These are phyloP conservation scores for Brachymystax lenok DNA, from an alignment of 2,797 vertebrate species.

Conservation along the genomic window DNA sequence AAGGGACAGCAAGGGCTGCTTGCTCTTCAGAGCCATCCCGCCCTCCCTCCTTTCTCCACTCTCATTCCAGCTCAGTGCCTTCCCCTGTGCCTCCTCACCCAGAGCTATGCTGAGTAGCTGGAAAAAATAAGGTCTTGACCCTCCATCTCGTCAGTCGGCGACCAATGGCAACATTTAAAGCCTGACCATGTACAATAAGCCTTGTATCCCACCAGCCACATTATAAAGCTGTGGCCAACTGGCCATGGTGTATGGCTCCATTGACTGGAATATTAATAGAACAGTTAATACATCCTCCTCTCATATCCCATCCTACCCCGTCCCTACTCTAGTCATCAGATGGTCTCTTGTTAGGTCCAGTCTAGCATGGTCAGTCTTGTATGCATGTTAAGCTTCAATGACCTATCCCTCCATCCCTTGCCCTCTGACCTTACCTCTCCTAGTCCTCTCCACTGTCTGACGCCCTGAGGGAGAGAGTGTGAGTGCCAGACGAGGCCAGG, in stretches of 20 bases:
- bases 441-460: not conserved
- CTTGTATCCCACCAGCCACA: constrained; percentile 14
- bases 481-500: constrained; percentile 20
- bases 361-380: constrained; percentile 15
- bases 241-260: constrained; percentile 5
- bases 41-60: constrained; percentile 49
- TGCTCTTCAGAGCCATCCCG: constrained; percentile 8
- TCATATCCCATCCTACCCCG: constrained; percentile 24
- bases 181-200: constrained; percentile 47
- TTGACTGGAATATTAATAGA: constrained; percentile 49
- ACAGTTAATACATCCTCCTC: constrained; percentile 38
- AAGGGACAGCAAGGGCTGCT: constrained; percentile 37
- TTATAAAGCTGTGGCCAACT: constrained; percentile 18
- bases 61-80: constrained; percentile 31
- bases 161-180: constrained; percentile 23
- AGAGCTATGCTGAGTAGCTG: constrained; percentile 27
- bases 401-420: constrained; percentile 14
- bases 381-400: constrained; percentile 11
- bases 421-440: not conserved
- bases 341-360: constrained; percentile 2
- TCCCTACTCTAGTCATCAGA: constrained; percentile 5
- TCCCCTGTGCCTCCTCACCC: constrained; percentile 10
- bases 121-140: constrained; percentile 29
- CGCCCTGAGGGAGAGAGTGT: not conserved
- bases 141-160: not conserved